These are phyloP conservation scores for Lutraria rhynchaena DNA, from an alignment of 1,140 invertebrate genomes.

Conservation along the genomic window DNA sequence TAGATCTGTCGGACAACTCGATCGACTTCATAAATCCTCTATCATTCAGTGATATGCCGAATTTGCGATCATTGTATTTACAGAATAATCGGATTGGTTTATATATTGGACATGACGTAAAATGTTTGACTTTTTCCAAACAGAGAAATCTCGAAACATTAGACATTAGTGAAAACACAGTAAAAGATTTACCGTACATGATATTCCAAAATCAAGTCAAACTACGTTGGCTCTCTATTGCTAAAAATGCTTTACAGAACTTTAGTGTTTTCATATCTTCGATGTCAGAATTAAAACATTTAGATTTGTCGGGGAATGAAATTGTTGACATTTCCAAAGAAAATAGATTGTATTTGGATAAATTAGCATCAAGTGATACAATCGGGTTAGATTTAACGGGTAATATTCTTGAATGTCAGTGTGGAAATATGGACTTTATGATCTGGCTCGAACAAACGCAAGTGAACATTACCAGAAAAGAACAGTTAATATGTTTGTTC, in stretches of 20 bases:
- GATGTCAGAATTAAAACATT: neutral
- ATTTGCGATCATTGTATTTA: neutral
- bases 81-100: conserved; percentile 15
- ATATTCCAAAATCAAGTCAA: conserved; percentile 13
- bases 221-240: neutral
- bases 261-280: neutral
- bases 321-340: conserved; percentile 5
- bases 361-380: neutral
- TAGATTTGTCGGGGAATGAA: conserved; percentile 15
- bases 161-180: conserved; percentile 3
- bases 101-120: neutral
- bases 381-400: conserved; percentile 5
- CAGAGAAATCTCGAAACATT: conserved; percentile 14
- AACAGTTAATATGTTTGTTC: conserved; percentile 5
- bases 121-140: conserved; percentile 20
- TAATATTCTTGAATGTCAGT: conserved; percentile 1
- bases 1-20: conserved; percentile 1
- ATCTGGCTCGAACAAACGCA: conserved; percentile 11
- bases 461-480: conserved; percentile 10
- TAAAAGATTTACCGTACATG: conserved; percentile 20
- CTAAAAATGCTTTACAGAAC: conserved; percentile 15
- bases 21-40: neutral
- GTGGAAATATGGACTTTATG: conserved; percentile 23
- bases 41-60: conserved; percentile 10
- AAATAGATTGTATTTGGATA: neutral